phyloP scores from a whole-genome alignment of 2,888 invertebrate genomes.

The Sarcophaga variegata region DNA sequence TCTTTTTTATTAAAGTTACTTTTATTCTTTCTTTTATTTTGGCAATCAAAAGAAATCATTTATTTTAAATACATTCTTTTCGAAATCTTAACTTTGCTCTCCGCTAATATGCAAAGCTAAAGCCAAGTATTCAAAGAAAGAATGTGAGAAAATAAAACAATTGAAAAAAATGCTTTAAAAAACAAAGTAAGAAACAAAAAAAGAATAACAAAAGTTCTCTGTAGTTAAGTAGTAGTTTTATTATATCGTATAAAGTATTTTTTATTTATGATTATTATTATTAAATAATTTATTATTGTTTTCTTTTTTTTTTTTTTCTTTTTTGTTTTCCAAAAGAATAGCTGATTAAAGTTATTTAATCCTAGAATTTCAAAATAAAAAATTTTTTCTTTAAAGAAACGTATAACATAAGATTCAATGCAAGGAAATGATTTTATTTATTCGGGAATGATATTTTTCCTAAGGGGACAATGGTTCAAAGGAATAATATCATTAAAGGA shows the following conservation, averaged over 20 bases:
- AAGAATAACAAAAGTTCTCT: slow-evolving; percentile 27
- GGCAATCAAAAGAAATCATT: not conserved
- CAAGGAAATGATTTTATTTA: too few species aligned
- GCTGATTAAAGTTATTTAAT: too few species aligned
- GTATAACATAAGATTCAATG: too few species aligned
- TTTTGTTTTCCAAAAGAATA: too few species aligned
- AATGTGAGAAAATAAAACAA: not conserved
- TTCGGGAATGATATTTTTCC: too few species aligned
- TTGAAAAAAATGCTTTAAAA: not conserved
- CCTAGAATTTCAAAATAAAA: too few species aligned
- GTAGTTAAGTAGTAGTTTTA: slow-evolving; percentile 17
- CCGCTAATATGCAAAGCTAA: slow-evolving; percentile 14
- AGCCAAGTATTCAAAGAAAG: slow-evolving; percentile 11
- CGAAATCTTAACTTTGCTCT: slow-evolving; percentile 1
- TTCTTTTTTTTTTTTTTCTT: not conserved
- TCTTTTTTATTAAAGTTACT: slow-evolving; percentile 11
- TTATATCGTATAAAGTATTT: slow-evolving; percentile 2
- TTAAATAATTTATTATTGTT: slow-evolving; percentile 39
- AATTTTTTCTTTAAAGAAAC: too few species aligned
- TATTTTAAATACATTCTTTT: slow-evolving; percentile 9
- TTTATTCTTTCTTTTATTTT: slow-evolving; percentile 18
- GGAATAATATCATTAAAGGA: too few species aligned
- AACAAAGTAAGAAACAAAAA: slow-evolving; percentile 7
- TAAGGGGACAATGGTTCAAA: too few species aligned
- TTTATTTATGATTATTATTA: slow-evolving; percentile 32